A percentile compares a stretch with the other conserved stretches of the same genome.
phyloP scores from a whole-genome alignment of 2,888 invertebrate species.

The Macrosiphum euphorbiae region DNA sequence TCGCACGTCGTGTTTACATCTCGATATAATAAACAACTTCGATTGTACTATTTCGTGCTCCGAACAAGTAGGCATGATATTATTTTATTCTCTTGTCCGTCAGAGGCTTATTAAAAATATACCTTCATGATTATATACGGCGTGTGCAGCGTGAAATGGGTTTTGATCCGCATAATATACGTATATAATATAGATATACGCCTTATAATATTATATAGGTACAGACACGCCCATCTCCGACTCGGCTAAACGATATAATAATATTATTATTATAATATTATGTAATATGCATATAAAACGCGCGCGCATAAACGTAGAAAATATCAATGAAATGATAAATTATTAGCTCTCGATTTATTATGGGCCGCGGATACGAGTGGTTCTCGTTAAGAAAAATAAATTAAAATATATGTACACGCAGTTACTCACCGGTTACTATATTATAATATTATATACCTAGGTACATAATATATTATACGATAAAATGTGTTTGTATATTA shows the following conservation, averaged over 20 bases:
- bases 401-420: neutral
- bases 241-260: neutral
- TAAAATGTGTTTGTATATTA: conserved; percentile 2
- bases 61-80: too few species aligned
- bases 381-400: neutral
- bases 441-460: neutral
- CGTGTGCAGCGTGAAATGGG: neutral
- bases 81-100: neutral
- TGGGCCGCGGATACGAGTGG: neutral
- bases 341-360: neutral
- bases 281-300: neutral
- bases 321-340: conserved; percentile 9
- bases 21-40: neutral
- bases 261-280: neutral
- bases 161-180: neutral
- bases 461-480: neutral
- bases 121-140: neutral
- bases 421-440: neutral
- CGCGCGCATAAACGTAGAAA: neutral
- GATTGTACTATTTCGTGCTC: neutral
- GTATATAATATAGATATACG: neutral
- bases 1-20: neutral
- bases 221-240: neutral
- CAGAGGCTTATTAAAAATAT: neutral
- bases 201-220: neutral